phyloP scores from a whole-genome alignment of 2,888 invertebrate genomes.

The Nyleta sp. region DNA sequence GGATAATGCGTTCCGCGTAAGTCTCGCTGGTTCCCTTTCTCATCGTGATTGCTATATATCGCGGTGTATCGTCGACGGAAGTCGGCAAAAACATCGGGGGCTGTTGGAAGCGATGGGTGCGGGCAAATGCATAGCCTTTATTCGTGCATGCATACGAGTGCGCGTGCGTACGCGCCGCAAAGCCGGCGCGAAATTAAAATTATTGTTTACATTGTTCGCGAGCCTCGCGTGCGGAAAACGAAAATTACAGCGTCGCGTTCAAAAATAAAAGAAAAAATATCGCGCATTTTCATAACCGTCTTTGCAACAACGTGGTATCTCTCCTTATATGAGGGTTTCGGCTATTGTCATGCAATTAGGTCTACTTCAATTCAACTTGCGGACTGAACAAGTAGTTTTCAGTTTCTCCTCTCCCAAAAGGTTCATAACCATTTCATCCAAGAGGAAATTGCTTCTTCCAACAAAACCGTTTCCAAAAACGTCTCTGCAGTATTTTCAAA shows the following conservation, averaged over 20 bases:
- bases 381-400: too few relatives aligned
- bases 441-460: too few relatives aligned
- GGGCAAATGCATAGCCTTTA: slow-evolving; percentile 32
- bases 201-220: slow-evolving; percentile 22
- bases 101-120: slow-evolving; percentile 42
- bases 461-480: too few relatives aligned
- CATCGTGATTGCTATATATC: slow-evolving; percentile 58
- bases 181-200: slow-evolving; percentile 15
- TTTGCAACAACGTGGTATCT: background rate
- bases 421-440: too few relatives aligned
- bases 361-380: too few relatives aligned
- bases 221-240: slow-evolving; percentile 16
- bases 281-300: background rate
- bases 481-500: too few relatives aligned
- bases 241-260: background rate
- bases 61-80: slow-evolving; percentile 51
- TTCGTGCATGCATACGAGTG: slow-evolving; percentile 20
- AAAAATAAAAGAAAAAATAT: slow-evolving; percentile 6
- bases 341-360: too few relatives aligned
- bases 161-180: slow-evolving; percentile 6
- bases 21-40: slow-evolving; percentile 52
- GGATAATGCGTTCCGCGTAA: slow-evolving; percentile 58
- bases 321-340: too few relatives aligned
- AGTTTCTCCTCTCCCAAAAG: too few relatives aligned
- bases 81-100: slow-evolving; percentile 56